Percentiles rank a stretch among this genome's conserved stretches.
Conservation (phyloP, 2,888 invertebrate genomes). For the Camptogramma bilineatum region DNA sequence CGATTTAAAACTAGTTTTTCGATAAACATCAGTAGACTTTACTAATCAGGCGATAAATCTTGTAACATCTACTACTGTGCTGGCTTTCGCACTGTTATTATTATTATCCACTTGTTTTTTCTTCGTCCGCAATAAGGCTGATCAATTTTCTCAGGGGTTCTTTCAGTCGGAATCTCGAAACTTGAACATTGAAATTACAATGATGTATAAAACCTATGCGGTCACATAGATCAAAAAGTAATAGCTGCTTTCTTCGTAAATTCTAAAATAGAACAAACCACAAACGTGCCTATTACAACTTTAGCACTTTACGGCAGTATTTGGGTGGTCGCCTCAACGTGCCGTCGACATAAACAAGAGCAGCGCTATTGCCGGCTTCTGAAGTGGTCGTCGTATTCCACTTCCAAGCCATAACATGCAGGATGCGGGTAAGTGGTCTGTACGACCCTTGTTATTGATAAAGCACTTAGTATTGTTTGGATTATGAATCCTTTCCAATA, state of each 20-base stretch:
- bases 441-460: slow-evolving; percentile 33
- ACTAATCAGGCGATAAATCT: too few relatives aligned
- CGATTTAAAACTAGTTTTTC: background rate
- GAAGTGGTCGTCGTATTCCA: slow-evolving; percentile 28
- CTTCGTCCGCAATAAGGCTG: too few relatives aligned
- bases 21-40: too few relatives aligned
- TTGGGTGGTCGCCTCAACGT: slow-evolving; percentile 38
- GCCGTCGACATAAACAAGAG: slow-evolving; percentile 33
- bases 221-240: too few relatives aligned
- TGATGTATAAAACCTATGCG: too few relatives aligned
- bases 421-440: slow-evolving; percentile 56
- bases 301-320: slow-evolving; percentile 9
- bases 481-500: slow-evolving; percentile 32
- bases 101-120: too few relatives aligned
- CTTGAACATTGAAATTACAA: too few relatives aligned
- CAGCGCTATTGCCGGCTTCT: slow-evolving; percentile 26
- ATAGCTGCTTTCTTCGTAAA: background rate
- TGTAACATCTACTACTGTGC: too few relatives aligned
- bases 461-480: slow-evolving; percentile 41
- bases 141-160: too few relatives aligned
- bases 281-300: background rate
- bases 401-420: slow-evolving; percentile 37
- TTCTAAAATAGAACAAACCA: background rate
- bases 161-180: too few relatives aligned
- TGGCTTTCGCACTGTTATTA: too few relatives aligned